phyloP scores from a whole-genome alignment of 1,140 invertebrate genomes.

The Drosophila funebris region DNA sequence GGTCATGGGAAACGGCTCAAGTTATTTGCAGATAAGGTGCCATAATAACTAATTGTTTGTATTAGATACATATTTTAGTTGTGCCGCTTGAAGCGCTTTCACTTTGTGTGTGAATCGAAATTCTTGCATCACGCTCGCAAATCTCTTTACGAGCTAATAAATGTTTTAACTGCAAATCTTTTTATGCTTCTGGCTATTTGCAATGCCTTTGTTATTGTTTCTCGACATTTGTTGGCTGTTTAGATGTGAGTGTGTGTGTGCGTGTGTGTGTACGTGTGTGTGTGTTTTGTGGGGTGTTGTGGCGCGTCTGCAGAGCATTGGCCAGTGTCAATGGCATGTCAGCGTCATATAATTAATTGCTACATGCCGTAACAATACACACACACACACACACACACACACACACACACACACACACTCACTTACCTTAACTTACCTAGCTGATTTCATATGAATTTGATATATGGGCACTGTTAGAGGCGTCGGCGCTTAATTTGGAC shows the following conservation, averaged over 20 bases:
- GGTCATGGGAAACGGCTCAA: slow-evolving; percentile 27
- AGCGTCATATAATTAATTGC: slow-evolving; percentile 44
- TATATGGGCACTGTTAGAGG: not conserved
- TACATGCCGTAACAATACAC: not conserved
- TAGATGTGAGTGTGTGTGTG: not conserved
- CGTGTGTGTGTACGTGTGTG: not conserved
- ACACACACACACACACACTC: not conserved
- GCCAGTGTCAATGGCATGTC: slow-evolving; percentile 57
- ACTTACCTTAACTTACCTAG: not conserved
- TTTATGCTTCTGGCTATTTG: slow-evolving; percentile 7
- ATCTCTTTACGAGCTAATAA: slow-evolving; percentile 64
- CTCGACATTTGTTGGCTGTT: not conserved
- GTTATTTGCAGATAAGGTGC: slow-evolving; percentile 19
- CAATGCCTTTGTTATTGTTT: slow-evolving; percentile 26
- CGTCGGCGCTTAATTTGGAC: not conserved
- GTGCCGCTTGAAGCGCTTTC: not conserved
- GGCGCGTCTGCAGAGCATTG: slow-evolving; percentile 8
- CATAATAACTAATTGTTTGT: slow-evolving; percentile 12
- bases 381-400: not conserved
- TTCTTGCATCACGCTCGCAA: slow-evolving; percentile 39
- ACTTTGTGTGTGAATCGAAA: not conserved
- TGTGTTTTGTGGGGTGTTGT: not conserved
- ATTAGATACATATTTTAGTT: slow-evolving; percentile 14
- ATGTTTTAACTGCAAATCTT: slow-evolving; percentile 61
- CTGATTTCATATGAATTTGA: not conserved